phyloP scores from a whole-genome alignment of 2,888 invertebrate species.

The Empis livida region DNA sequence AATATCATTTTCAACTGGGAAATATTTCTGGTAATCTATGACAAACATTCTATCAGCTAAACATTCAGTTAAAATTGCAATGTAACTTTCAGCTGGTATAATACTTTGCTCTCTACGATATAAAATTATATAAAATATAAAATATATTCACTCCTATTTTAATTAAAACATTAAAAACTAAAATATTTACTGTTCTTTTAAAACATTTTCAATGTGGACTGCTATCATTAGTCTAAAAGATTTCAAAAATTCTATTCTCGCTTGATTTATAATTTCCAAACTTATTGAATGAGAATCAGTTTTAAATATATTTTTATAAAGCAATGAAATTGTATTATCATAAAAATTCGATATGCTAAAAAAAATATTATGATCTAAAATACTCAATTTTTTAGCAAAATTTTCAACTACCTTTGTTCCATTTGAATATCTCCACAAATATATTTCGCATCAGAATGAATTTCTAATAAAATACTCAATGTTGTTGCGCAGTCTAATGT shows the following conservation, averaged over 20 bases:
- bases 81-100: constrained; percentile 21
- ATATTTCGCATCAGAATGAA: constrained; percentile 44
- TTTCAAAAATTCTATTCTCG: constrained; percentile 36
- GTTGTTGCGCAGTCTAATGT: constrained; percentile 57
- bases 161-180: background rate
- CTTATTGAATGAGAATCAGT: constrained; percentile 25
- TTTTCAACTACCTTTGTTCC: constrained; percentile 42
- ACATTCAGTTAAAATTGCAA: constrained; percentile 37
- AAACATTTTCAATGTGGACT: constrained; percentile 28
- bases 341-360: constrained; percentile 64
- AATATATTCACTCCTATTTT: background rate
- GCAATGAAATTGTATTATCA: constrained; percentile 54
- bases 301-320: constrained; percentile 49
- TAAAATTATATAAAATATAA: background rate
- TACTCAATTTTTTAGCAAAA: no score
- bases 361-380: background rate
- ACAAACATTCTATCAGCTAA: constrained; percentile 46
- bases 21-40: constrained; percentile 52
- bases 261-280: constrained; percentile 27
- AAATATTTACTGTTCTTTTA: constrained; percentile 29
- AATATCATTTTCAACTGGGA: constrained; percentile 55
- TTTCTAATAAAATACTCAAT: constrained; percentile 52
- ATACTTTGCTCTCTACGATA: constrained; percentile 15
- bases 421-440: constrained; percentile 46
- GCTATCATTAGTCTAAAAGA: constrained; percentile 35